Percentiles rank a stretch among this genome's conserved stretches.
Conservation (phyloP, 2,113 vertebrate genomes). For the Eurypyga helias region DNA sequence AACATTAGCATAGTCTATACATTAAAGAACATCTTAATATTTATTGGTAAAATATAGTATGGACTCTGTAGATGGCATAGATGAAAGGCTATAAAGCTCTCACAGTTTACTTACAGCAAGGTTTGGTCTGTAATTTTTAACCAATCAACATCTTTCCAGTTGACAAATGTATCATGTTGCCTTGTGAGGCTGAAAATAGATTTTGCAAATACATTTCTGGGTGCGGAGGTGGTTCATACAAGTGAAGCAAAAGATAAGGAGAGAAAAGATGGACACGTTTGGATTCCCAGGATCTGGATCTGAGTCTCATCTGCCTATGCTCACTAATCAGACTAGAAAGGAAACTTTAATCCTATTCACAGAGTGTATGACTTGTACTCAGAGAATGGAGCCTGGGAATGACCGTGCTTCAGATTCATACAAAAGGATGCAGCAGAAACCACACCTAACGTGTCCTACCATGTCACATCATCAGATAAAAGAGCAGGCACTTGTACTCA, state of each 20-base stretch:
- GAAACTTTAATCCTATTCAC: neutral
- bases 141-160: constrained; percentile 40
- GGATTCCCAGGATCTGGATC: neutral
- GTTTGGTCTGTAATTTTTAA: constrained; percentile 41
- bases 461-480: neutral
- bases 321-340: constrained; percentile 25
- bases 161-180: constrained; percentile 47
- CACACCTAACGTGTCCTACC: neutral
- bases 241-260: constrained; percentile 7
- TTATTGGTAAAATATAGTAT: constrained; percentile 43
- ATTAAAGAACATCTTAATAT: constrained; percentile 28
- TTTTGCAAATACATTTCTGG: constrained; percentile 57
- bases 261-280: constrained; percentile 31
- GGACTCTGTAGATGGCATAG: neutral
- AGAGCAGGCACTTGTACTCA: neutral
- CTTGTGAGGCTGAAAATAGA: constrained; percentile 66
- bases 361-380: neutral
- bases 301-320: constrained; percentile 15
- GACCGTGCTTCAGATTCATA: neutral
- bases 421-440: neutral
- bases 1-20: constrained; percentile 15
- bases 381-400: neutral
- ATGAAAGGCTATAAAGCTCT: constrained; percentile 47
- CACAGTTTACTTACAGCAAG: constrained; percentile 45
- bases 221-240: constrained; percentile 53